Conservation (phyloP, 2,888 invertebrate genomes). For the Drosophila recens region DNA sequence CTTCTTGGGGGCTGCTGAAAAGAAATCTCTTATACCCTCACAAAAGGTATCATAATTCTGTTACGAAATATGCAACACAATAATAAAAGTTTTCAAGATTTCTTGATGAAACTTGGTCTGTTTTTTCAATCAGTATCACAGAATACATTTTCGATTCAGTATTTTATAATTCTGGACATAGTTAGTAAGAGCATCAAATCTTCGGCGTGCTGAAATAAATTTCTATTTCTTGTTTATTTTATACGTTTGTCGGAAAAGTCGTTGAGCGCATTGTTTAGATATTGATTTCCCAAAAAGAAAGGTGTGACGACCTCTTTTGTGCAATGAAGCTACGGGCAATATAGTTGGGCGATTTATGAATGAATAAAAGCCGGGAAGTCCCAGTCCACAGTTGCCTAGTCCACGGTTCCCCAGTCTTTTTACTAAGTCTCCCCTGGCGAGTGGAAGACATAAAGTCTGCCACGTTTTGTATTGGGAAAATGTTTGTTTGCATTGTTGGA, state of each 20-base stretch:
- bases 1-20: constrained; percentile 60
- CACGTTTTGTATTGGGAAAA: constrained; percentile 25
- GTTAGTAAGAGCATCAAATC: no score
- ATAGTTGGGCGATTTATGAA: constrained; percentile 73
- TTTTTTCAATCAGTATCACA: no score
- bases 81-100: no score
- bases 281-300: constrained; percentile 66
- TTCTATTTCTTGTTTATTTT: background rate
- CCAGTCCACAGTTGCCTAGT: background rate
- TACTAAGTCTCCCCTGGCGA: background rate
- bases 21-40: constrained; percentile 27
- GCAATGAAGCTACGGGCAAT: constrained; percentile 52
- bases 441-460: constrained; percentile 75
- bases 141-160: no score
- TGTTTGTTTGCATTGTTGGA: constrained; percentile 40
- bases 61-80: no score
- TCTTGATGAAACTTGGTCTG: no score
- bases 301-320: constrained; percentile 77
- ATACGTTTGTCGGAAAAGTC: constrained; percentile 46
- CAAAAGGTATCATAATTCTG: no score
- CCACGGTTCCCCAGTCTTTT: background rate
- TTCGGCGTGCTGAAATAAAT: no score
- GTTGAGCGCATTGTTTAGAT: constrained; percentile 66
- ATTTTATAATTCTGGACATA: no score
- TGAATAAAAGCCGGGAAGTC: constrained; percentile 65